These are phyloP conservation scores for Mastomys coucha DNA, from an alignment of 2,113 vertebrate genomes.

Conservation along the genomic window DNA sequence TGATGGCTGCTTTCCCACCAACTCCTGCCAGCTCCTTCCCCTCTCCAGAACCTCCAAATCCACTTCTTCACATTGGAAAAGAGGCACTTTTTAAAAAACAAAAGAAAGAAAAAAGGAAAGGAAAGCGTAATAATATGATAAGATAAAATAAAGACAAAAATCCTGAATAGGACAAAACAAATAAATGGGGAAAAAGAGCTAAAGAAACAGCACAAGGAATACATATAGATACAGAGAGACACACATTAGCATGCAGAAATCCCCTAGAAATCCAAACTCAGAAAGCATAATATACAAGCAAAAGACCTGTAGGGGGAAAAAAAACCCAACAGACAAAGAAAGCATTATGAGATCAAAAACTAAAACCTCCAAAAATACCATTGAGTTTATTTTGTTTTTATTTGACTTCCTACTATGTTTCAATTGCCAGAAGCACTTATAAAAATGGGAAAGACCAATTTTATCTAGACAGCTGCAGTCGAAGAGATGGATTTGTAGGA, in stretches of 20 bases:
- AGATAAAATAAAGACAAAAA: background rate
- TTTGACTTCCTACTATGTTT: background rate
- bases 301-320: background rate
- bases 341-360: background rate
- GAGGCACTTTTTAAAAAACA: background rate
- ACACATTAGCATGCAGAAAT: background rate
- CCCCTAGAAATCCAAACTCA: background rate
- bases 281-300: background rate
- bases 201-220: background rate
- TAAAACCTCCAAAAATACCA: background rate
- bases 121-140: background rate
- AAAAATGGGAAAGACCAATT: background rate
- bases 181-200: background rate
- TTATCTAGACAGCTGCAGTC: background rate
- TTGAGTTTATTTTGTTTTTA: background rate
- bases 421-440: background rate
- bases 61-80: background rate
- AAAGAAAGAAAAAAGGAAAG: background rate
- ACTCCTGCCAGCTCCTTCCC: background rate
- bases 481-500: background rate
- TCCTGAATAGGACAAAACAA: background rate
- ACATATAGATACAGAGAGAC: background rate
- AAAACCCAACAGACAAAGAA: background rate
- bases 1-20: too few species aligned
- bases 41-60: background rate